Conservation (phyloP, 2,888 invertebrate species). For the Eilema sororculum region DNA sequence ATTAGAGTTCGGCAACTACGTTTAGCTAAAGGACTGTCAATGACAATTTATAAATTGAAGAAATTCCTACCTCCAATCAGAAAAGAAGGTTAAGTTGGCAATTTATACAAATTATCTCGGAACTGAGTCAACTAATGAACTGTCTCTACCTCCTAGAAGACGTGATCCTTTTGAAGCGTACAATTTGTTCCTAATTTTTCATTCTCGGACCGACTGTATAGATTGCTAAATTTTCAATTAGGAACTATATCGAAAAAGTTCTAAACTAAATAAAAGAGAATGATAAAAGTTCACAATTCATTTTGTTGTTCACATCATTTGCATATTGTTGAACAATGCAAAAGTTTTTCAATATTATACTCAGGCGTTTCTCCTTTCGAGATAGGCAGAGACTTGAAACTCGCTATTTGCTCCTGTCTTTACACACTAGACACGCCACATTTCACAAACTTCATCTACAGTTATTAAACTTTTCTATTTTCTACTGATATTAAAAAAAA, state of each 20-base stretch:
- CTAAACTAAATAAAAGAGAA: not conserved
- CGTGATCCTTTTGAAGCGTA: constrained; percentile 32
- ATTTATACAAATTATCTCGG: constrained; percentile 24
- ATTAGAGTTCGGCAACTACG: not conserved
- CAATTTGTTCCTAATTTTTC: not conserved
- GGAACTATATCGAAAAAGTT: not conserved
- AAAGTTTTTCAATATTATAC: not conserved
- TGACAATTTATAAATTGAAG: constrained; percentile 17
- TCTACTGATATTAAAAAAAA: no score
- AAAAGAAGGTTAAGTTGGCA: constrained; percentile 26
- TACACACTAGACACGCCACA: no score
- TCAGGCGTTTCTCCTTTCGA: not conserved
- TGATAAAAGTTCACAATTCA: not conserved
- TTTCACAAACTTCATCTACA: not conserved
- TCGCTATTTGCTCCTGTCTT: not conserved
- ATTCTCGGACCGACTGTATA: not conserved
- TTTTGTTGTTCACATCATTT: not conserved
- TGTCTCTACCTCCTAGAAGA: constrained; percentile 25
- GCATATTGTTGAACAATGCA: not conserved
- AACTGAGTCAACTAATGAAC: constrained; percentile 25
- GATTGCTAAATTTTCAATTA: constrained; percentile 8
- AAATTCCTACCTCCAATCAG: constrained; percentile 28
- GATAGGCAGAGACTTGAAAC: not conserved
- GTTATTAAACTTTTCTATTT: not conserved
- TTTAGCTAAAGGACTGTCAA: not conserved